phyloP scores from a whole-genome alignment of 2,113 vertebrate genomes.

The Urocitellus parryii region DNA sequence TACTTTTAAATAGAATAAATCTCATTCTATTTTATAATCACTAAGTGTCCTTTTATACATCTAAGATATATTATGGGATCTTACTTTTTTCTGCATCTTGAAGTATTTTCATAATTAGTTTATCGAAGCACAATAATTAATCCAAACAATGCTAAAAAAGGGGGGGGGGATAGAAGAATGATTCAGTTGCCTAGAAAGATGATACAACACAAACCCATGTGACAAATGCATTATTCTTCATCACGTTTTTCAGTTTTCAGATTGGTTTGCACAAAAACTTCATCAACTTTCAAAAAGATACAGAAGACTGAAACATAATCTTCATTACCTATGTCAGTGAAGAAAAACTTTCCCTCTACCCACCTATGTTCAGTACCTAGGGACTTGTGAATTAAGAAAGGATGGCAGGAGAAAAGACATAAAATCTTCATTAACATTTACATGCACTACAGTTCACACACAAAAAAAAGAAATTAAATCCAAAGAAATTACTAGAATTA shows the following conservation, averaged over 20 bases:
- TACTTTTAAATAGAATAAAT: conserved; percentile 59
- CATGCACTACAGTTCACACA: not conserved
- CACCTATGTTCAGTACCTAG: not conserved
- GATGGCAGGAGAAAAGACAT: not conserved
- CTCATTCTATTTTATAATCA: conserved; percentile 2
- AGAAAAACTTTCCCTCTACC: conserved; percentile 37
- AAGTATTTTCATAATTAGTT: conserved; percentile 35
- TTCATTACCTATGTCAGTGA: not conserved
- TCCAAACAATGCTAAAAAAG: not conserved
- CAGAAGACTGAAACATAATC: not conserved
- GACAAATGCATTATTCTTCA: conserved; percentile 14
- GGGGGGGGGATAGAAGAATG: not conserved
- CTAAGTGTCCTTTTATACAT: conserved; percentile 7
- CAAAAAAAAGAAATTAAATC: conserved; percentile 19
- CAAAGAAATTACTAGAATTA: not conserved
- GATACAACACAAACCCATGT: conserved; percentile 20
- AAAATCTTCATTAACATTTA: conserved; percentile 50
- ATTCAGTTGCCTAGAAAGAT: conserved; percentile 16
- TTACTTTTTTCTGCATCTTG: not conserved
- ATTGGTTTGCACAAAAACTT: not conserved
- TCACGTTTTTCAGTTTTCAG: not conserved
- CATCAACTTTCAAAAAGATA: conserved; percentile 38
- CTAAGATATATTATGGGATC: not conserved
- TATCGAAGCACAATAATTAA: not conserved
- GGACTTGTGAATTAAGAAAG: not conserved